Conservation (phyloP, 2,888 invertebrate genomes). For the Aleiodes alternator region DNA sequence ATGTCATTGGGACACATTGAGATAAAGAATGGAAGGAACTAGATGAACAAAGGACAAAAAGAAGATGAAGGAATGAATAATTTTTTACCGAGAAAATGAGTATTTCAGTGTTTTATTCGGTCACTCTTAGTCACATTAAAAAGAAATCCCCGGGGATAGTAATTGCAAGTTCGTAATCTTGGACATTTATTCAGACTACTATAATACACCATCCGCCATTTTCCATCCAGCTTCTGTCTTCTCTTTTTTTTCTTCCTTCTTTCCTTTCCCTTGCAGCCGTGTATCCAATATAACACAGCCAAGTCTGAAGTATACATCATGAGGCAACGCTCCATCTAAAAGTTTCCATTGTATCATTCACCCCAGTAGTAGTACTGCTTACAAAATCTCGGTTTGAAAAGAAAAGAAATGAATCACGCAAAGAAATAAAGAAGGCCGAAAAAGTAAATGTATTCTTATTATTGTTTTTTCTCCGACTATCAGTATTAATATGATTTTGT, state of each 20-base stretch:
- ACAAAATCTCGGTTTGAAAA: too few relatives aligned
- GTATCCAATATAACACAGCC: slow-evolving; percentile 4
- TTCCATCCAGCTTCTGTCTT: background rate
- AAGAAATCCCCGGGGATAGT: slow-evolving; percentile 12
- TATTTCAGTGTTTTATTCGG: slow-evolving; percentile 4
- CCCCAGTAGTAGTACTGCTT: background rate
- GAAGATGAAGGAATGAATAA: too few relatives aligned
- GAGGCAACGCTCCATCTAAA: slow-evolving; percentile 11
- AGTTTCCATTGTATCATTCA: slow-evolving; percentile 17
- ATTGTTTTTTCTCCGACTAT: too few relatives aligned
- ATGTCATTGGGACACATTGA: too few relatives aligned
- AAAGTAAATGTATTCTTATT: too few relatives aligned
- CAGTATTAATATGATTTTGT: too few relatives aligned
- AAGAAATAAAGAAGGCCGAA: too few relatives aligned
- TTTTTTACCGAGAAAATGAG: background rate
- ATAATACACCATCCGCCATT: background rate
- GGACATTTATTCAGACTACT: background rate
- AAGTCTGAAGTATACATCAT: slow-evolving; percentile 23
- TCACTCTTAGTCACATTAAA: background rate
- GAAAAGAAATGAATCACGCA: too few relatives aligned
- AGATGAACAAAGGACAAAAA: too few relatives aligned
- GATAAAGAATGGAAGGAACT: too few relatives aligned
- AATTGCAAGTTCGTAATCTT: slow-evolving; percentile 23
- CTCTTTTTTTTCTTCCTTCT: slow-evolving; percentile 4
- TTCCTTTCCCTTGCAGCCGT: too few relatives aligned